Base-by-base conservation (phyloP, 2,888 invertebrate species). In the Stramonita haemastoma region DNA sequence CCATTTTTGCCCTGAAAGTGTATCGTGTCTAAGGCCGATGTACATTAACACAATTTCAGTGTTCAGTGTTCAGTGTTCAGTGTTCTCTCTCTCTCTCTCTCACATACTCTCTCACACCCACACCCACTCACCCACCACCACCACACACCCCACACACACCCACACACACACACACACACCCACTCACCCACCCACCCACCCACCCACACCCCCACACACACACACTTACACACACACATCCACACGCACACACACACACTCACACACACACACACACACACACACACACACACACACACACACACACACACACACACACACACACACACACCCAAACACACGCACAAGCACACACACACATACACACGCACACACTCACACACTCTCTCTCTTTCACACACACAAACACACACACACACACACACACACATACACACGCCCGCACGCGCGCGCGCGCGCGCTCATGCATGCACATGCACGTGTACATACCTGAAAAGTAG, bases 401-500 rank as follows among this genome's bases (percentile, higher is more conserved):
- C 79, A 17, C 34, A 32, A 29, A 32, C 79, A 79, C 79, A 32
- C 34, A 32, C 79, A 79, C 79, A 32, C 32, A 32, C 8, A 83
- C 26, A 36, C 46, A 46, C 83, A 83, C 83, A 36, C 19, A 36
- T 46, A 83, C 83, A 83, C 83, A 46, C 46, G 22, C 83, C 46
- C 83, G 36, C 83, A 83, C n/a, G 17, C 15, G 1, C 32, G 22
- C 83, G 46, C 46, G 26, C 83, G 46, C 83, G 4, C 83, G 46
- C 83, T 46, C 83, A 83, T 46, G 5, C 83, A 46, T 46, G 26
- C 46, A 83, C 83, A 36, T 46, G n/a, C 6, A 73, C 4, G 19
- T 32, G 26, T 86, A 22, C 17, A 4, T 19, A 84, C 70, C 88
- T 19, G 88, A 88, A 32, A 84, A 88, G 46, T 88, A 88, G 26